Conservation (phyloP, 1,140 invertebrate species). For the Bombus pyrosoma region DNA sequence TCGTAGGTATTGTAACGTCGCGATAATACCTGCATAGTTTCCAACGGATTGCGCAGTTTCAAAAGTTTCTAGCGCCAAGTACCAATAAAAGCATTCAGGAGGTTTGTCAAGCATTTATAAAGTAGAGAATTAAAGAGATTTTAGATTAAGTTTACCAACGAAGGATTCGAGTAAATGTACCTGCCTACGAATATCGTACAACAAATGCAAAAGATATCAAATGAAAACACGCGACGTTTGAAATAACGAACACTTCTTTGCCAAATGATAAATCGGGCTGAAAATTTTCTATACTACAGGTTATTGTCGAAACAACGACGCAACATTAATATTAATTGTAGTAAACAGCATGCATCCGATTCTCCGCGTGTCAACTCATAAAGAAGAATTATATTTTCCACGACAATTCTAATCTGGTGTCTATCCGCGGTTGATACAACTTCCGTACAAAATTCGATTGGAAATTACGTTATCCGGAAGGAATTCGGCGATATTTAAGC, state of each 20-base stretch:
- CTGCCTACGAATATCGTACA: no score
- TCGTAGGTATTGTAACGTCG: background rate
- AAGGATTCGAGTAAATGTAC: background rate
- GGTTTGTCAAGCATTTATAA: no score
- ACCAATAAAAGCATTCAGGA: background rate
- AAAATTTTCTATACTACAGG: background rate
- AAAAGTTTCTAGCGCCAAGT: background rate
- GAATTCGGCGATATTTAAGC: conserved; percentile 32
- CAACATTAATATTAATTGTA: background rate
- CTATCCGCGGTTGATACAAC: no score
- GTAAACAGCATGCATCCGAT: background rate
- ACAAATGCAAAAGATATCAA: background rate
- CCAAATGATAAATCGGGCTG: background rate
- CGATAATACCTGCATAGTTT: background rate
- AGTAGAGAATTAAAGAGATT: background rate
- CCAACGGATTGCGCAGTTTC: background rate
- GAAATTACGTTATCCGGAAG: conserved; percentile 13
- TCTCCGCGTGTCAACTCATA: background rate
- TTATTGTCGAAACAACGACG: no score
- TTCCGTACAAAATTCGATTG: background rate
- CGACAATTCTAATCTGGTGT: background rate
- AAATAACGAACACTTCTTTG: background rate
- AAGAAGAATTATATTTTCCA: background rate
- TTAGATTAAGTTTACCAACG: background rate
- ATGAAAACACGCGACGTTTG: background rate